Base-by-base conservation (phyloP, 2,113 vertebrate genomes). In the Rhagologus leucostigma region DNA sequence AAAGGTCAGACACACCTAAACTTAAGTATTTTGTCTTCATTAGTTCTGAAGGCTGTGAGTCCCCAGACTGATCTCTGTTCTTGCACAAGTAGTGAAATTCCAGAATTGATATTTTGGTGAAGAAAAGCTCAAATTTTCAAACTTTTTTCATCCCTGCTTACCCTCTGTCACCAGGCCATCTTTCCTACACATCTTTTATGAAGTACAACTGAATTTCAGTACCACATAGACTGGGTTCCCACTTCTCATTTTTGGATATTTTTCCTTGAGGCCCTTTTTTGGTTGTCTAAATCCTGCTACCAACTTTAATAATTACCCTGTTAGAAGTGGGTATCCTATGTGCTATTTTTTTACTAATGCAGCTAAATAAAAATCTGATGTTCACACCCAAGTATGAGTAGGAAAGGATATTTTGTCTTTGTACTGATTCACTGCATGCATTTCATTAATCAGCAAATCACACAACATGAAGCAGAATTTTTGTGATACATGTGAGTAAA, bases 21-120 rank as follows among this genome's bases (percentile, higher is more conserved):
- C 90, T 84, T 85, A 5, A 67, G 37, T 29, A 14, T 60, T 95
- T 93, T 87, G 44, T 90, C 90, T 94, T 87, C 84, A 57, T 94
- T 89, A 84, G 23, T 59, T 87, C 78, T 76, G 74, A 85, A 79
- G 49, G 32, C 70, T 73, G 9, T 35, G 57, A 62, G 22, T 69
- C n/a, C 42, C 52, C 2, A 5, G 42, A 62, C 24, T 2, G 5
- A 82, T 41, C 62, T 82, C 32, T 44, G 19, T 23, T 76, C 53
- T 85, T 44, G n/a, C 8, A 21, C 27, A 60, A 32, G 39, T 27
- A 62, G 33, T 35, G 52, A 81, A 81, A 84, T 30, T 55, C 32
- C 3, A 3, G 22, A 53, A n/a, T 22, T 78, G 33, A 35, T 52
- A 64, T 29, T 87, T 85, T 39, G 55, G 32, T 69, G 78, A 41